These are phyloP conservation scores for Nebria brevicollis DNA, from an alignment of 2,888 invertebrate species.

Conservation along the genomic window DNA sequence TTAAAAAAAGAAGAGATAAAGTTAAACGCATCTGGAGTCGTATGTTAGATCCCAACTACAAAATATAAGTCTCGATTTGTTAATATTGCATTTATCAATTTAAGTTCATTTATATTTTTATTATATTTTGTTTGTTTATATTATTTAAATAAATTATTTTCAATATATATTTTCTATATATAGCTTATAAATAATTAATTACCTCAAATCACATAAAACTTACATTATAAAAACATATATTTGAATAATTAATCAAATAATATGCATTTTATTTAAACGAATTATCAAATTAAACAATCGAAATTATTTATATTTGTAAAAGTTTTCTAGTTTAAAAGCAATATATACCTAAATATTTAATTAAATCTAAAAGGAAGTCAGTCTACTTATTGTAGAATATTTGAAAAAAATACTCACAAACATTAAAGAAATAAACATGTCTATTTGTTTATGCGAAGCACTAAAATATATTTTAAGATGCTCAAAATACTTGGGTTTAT, in stretches of 20 bases:
- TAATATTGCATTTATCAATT: too few relatives aligned
- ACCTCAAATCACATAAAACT: not conserved
- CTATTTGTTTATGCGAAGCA: not conserved
- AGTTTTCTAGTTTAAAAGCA: not conserved
- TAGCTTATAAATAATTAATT: not conserved
- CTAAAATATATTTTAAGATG: not conserved
- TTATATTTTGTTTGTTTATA: not conserved
- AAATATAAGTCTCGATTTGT: not conserved
- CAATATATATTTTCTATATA: not conserved
- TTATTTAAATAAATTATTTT: not conserved
- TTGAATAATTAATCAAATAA: not conserved
- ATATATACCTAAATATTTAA: not conserved
- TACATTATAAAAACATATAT: too few relatives aligned
- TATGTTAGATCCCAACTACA: conserved; percentile 18
- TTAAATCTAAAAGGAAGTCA: not conserved
- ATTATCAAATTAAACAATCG: not conserved
- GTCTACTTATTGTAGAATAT: not conserved
- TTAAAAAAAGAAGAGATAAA: conserved; percentile 9
- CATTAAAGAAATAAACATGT: too few relatives aligned
- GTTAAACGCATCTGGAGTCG: conserved; percentile 27
- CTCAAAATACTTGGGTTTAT: not conserved
- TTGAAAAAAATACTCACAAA: not conserved
- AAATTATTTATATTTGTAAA: not conserved
- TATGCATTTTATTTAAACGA: too few relatives aligned
- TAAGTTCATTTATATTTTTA: too few relatives aligned